Evolutionary conservation across 2,113 vertebrate genomes (phyloP).

Genomic region (Cygnus buccinator): DNA sequence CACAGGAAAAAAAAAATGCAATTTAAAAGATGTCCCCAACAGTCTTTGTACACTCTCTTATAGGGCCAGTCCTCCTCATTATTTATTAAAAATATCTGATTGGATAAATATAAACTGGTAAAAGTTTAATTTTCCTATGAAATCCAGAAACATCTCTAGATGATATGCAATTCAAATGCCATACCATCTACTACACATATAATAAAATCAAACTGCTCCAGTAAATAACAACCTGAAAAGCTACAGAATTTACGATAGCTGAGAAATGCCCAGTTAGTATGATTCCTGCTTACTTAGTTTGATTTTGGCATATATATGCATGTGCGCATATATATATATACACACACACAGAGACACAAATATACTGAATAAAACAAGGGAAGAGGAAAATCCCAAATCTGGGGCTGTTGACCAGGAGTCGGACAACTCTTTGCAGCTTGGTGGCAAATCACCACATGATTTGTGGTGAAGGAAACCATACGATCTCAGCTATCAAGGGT

Average conservation of each 20-base stretch:
- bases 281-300: not conserved
- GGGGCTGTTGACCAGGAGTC: not conserved
- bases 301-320: not conserved
- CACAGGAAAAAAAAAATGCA: not conserved
- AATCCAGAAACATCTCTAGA: not conserved
- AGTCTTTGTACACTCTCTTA: not conserved
- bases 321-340: not conserved
- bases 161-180: not conserved
- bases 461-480: not conserved
- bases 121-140: not conserved
- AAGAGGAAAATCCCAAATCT: not conserved
- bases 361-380: not conserved
- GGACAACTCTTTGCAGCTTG: not conserved
- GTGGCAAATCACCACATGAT: not conserved
- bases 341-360: too few species aligned
- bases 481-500: not conserved
- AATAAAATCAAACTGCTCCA: not conserved
- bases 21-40: not conserved
- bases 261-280: not conserved
- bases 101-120: not conserved
- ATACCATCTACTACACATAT: not conserved
- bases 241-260: not conserved
- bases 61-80: not conserved
- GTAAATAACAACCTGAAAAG: not conserved
- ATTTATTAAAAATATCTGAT: not conserved